phyloP scores from a whole-genome alignment of 2,888 invertebrate species.

The Phyto melanocephala region DNA sequence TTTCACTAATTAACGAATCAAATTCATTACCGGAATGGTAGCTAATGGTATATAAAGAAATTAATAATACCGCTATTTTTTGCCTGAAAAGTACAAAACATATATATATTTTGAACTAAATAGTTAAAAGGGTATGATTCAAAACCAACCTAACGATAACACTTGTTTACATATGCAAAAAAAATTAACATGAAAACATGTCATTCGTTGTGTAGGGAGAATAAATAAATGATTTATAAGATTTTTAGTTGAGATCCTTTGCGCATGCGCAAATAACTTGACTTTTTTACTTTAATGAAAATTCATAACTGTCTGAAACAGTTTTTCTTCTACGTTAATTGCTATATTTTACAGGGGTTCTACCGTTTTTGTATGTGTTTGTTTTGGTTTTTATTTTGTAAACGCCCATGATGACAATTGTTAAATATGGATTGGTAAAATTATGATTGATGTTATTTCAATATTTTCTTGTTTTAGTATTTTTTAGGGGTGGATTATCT shows the following conservation, averaged over 20 bases:
- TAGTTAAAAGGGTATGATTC: too few relatives aligned
- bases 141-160: background rate
- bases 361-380: background rate
- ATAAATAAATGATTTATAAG: too few relatives aligned
- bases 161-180: too few relatives aligned
- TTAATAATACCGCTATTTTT: too few relatives aligned
- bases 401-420: constrained; percentile 74
- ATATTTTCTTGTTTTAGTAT: constrained; percentile 25
- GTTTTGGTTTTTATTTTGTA: constrained; percentile 66
- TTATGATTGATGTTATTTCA: constrained; percentile 73
- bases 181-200: too few relatives aligned
- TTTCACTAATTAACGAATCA: too few relatives aligned
- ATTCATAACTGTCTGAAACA: background rate
- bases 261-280: constrained; percentile 75
- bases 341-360: constrained; percentile 42
- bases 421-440: constrained; percentile 67
- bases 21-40: too few relatives aligned
- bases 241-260: constrained; percentile 65
- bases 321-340: constrained; percentile 31
- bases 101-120: too few relatives aligned
- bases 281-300: background rate
- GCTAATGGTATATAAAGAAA: too few relatives aligned
- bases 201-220: too few relatives aligned
- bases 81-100: too few relatives aligned
- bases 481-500: constrained; percentile 40